Base-by-base conservation (phyloP, 2,888 invertebrate species). In the Ormyrus rosae region DNA sequence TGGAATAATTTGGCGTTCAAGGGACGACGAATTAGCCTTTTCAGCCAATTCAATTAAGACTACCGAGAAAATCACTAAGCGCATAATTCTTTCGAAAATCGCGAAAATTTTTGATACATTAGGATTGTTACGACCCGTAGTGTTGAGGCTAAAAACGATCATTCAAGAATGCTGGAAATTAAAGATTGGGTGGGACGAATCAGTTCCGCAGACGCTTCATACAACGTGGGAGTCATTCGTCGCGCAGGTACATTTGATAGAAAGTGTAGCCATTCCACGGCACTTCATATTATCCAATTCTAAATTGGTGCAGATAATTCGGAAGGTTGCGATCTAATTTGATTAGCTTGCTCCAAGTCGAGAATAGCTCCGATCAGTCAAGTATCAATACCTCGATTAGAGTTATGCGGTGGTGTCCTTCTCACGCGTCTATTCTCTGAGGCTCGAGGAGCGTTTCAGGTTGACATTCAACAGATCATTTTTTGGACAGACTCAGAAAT, bases 371-470 rank as follows among this genome's bases (percentile, higher is more conserved):
- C 61, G 9, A 19, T 61, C 13, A 13, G 19, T 5, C 61, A 13
- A 13, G n/a, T 19, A 56, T 73, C 78, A 0, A 81, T 81, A n/a
- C 79, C 81, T 6, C 68, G 81, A 10, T 68, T 82, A 11, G 82
- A 81, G 65, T 51, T 82, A 1, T 82, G 81, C 64, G 81, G 65
- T 3, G 75, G 74, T 6, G 61, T 63, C 10, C 51, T 65, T 1
- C 76, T 82, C 34, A n/a, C 46, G 11, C 6, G 46, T 34, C 10
- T 70, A 70, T 51, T 56, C n/a, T n/a, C 55, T 10, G 7, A 11
- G 6, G 55, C 19, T 7, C 19, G 4, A 11, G 46, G 34, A 34
- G 55, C 70, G n/a, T 46, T 70, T 6, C 6, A 34, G 13, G 5
- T 61, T 9, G 34, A 61, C 6, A 61, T 61, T 6, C 6, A 61